Base-by-base conservation (phyloP, 2,113 vertebrate genomes). In the Stegostoma tigrinum region DNA sequence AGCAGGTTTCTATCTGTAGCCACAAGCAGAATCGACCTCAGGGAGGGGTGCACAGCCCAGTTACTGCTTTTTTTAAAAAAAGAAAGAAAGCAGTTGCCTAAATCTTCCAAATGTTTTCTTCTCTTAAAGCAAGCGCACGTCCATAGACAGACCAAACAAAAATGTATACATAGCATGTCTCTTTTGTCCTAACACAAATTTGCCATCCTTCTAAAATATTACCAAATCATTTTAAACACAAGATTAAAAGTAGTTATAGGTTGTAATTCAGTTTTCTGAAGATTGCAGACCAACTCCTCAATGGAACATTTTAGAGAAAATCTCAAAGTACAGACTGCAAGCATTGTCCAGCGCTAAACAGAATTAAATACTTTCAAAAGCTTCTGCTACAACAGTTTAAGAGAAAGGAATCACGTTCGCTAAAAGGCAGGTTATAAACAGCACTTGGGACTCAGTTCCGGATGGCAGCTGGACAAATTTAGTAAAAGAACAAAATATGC, bases 21-120 rank as follows among this genome's bases (percentile, higher is more conserved):
- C 94, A 48, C 94, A 72, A 72, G 94, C 94, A 95, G 42, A 52
- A 12, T 27, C 68, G 45, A 95, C 66, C 94, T 72, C 94, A 72
- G 94, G 45, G 94, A 95, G 67, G 42, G 19, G 94, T 70, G 94
- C 34, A 72, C 21, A 72, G n/a, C 24, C 10, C 66, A 72, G n/a
- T 45, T 42, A 72, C 27, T 23, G 34, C 2, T 70, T 23, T 93
- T 66, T 12, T 93, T 93, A 64, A 8, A 42, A 66, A 19, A 66
- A 85, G 80, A 87, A 61, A 55, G 23, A 55, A 89, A 52, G 86
- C 23, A 27, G 2, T 30, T 10, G 8, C 52, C 30, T 55, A 89
- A 89, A 89, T 66, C 19, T 15, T 91, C 30, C 23, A 89, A 89
- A 55, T 14, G 27, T 30, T 95, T 95, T 8, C 66, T 95, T 23